Evolutionary conservation across 2,797 vertebrate species (phyloP).

Genomic region (Hippoglossus hippoglossus): DNA sequence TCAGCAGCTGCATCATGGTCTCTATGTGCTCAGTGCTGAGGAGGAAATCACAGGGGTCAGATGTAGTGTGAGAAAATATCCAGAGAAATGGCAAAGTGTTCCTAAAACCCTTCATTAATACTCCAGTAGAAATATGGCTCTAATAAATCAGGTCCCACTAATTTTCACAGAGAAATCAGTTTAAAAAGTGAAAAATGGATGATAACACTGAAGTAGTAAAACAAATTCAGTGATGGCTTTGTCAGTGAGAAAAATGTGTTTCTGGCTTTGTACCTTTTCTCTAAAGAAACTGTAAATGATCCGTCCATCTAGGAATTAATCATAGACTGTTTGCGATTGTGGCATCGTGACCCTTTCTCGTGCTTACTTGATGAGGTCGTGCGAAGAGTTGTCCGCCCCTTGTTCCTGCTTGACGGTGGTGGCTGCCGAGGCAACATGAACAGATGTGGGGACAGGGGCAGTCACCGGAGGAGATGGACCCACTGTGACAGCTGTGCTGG

Average conservation of each 20-base stretch:
- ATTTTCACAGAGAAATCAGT: not conserved
- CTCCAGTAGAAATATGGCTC: not conserved
- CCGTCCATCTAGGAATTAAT: not conserved
- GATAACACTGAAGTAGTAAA: not conserved
- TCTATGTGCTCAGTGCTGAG: slow-evolving; percentile 93
- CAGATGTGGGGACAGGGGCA: slow-evolving; percentile 60
- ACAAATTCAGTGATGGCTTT: not conserved
- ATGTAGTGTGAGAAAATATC: not conserved
- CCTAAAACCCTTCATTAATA: not conserved
- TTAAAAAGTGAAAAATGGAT: slow-evolving; percentile 3
- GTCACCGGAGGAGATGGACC: slow-evolving; percentile 76
- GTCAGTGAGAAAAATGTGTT: not conserved
- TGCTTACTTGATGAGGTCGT: slow-evolving; percentile 92
- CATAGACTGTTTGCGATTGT: not conserved
- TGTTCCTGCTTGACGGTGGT: slow-evolving; percentile 92
- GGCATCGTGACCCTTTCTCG: not conserved
- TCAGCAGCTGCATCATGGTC: slow-evolving; percentile 93
- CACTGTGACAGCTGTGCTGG: slow-evolving; percentile 73
- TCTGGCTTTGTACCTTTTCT: not conserved
- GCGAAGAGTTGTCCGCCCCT: slow-evolving; percentile 83
- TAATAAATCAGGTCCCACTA: not conserved
- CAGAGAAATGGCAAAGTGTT: not conserved
- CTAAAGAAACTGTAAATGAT: not conserved
- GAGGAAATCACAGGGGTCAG: slow-evolving; percentile 30
- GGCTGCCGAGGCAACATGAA: slow-evolving; percentile 73